Evolutionary conservation across 2,113 vertebrate genomes (phyloP), one percentile per base, ranked within the genome.

Genomic region (Bubo scandiacus): DNA sequence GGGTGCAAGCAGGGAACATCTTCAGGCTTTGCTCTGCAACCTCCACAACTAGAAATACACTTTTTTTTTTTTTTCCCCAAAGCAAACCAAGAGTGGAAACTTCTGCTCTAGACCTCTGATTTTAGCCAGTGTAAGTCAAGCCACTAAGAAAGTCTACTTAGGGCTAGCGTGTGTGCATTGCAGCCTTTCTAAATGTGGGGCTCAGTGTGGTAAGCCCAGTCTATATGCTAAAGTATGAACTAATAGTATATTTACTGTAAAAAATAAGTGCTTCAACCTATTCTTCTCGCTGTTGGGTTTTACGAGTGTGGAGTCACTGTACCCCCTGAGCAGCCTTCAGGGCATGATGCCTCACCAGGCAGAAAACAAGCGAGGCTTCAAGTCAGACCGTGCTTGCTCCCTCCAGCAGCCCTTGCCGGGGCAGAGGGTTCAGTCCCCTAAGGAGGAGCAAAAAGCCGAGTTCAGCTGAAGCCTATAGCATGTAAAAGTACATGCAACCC

Each of bases 401-500:
- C 26, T 18, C 49, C 32, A 9, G 1, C 42, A 65, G 57, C 43
- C 22, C 27, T 19, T 23, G 22, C 52, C 1, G 0, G 67, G 30
- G 36, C 30, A 3, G 42, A 32, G 54, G 23, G 19, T 20, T 77
- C 12, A 0, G 12, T n/a, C 23, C 40, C 2, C 0, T 4, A 1
- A 0, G 9, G 29, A 26, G 17, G 16, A 11, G 43, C 9, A 18
- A 62, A 43, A 40, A 8, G 22, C 45, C 3, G 8, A 52, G 4
- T 17, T 19, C 15, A 22, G 40, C 52, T 22, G 14, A 26, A 73
- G 40, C 20, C 20, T 30, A 2, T 4, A 30, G 43, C 8, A 0
- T 2, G 8, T 7, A 10, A 13, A 2, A 20, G 70, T 20, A 29
- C 1, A 1, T 16, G 6, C 34, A 71, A 1, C 36, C 52, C n/a